phyloP scores from a whole-genome alignment of 2,888 invertebrate genomes.

The Cephalotes varians region DNA sequence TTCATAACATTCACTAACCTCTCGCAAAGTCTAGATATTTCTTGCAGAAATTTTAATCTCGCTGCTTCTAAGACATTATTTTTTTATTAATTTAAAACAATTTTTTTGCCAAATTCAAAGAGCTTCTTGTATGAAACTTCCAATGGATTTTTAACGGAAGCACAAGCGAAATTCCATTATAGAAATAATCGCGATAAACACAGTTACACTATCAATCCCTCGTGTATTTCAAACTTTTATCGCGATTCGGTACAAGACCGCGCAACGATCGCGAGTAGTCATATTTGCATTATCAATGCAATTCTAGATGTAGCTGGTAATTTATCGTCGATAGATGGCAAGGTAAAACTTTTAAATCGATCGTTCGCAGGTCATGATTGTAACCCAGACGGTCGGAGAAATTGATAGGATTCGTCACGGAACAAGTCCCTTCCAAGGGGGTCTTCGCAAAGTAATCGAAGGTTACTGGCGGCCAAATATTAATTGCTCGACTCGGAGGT shows the following conservation, averaged over 20 bases:
- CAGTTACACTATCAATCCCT: slow-evolving; percentile 15
- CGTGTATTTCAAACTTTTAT: slow-evolving; percentile 25
- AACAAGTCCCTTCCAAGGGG: slow-evolving; percentile 28
- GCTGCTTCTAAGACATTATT: background rate
- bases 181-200: background rate
- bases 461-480: slow-evolving; percentile 72
- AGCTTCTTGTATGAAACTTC: background rate
- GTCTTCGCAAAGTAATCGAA: slow-evolving; percentile 69
- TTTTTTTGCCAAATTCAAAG: background rate
- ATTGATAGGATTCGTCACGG: slow-evolving; percentile 64
- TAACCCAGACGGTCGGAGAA: slow-evolving; percentile 13
- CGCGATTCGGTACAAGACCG: background rate
- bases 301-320: slow-evolving; percentile 15
- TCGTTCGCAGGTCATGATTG: slow-evolving; percentile 45
- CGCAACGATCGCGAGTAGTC: slow-evolving; percentile 17
- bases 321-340: slow-evolving; percentile 41
- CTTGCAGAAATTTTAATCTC: background rate
- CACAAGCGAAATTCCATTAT: slow-evolving; percentile 1
- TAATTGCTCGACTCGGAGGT: slow-evolving; percentile 75
- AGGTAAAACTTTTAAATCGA: slow-evolving; percentile 35
- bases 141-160: background rate
- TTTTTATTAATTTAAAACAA: background rate
- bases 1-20: background rate
- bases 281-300: slow-evolving; percentile 30
- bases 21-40: background rate